Evolutionary conservation across 2,797 vertebrate species (phyloP).

Genomic region (Rhabdophis nuchalis): DNA sequence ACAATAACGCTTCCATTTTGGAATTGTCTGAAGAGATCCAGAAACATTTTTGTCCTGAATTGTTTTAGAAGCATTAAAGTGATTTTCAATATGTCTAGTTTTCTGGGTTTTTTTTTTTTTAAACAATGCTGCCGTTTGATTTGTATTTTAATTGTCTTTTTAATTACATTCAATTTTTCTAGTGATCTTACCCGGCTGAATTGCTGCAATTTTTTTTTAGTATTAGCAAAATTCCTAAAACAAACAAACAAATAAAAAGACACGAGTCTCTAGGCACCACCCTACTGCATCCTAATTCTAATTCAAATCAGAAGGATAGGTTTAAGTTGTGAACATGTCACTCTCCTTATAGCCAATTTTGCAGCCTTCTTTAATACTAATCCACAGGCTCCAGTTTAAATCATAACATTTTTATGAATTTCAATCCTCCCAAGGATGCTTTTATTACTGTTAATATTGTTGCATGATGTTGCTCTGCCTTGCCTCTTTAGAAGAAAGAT

Average conservation of each 20-base stretch:
- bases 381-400: not conserved
- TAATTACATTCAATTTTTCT: not conserved
- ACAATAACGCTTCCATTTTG: not conserved
- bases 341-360: not conserved
- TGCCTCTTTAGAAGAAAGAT: not conserved
- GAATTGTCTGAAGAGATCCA: not conserved
- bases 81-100: not conserved
- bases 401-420: conserved; percentile 11
- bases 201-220: not conserved
- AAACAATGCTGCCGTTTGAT: not conserved
- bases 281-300: not conserved
- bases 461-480: not conserved
- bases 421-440: conserved; percentile 22
- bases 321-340: conserved; percentile 36
- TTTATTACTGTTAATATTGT: not conserved
- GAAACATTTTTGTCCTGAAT: not conserved
- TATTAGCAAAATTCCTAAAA: not conserved
- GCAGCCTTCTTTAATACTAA: not conserved
- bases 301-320: conserved; percentile 10
- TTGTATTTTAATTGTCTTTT: not conserved
- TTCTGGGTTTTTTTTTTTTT: not conserved
- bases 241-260: not conserved
- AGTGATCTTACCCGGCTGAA: not conserved
- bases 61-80: not conserved
- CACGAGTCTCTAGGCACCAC: not conserved